Evolutionary conservation across 2,113 vertebrate genomes (phyloP).

Genomic region (Martes martes): DNA sequence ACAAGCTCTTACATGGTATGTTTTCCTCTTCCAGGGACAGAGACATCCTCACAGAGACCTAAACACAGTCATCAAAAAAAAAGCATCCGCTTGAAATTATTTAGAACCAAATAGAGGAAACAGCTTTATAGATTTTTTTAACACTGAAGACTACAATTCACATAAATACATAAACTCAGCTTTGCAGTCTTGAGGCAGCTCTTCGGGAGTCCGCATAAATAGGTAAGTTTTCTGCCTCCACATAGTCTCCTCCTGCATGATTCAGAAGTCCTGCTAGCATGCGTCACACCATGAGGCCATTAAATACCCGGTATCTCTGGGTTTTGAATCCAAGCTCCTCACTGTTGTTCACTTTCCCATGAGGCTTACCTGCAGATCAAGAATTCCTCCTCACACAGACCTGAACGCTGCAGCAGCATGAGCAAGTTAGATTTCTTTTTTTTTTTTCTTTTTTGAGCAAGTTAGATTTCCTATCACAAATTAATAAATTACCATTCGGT

Average conservation of each 20-base stretch:
- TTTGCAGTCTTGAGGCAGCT: not conserved
- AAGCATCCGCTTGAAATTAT: not conserved
- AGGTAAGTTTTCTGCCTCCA: not conserved
- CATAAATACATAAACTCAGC: not conserved
- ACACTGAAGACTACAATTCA: not conserved
- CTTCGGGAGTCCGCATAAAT: not conserved
- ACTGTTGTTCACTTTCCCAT: not conserved
- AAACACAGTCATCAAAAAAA: not conserved
- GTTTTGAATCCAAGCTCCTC: not conserved
- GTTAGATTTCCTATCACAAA: not conserved
- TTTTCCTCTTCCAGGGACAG: not conserved
- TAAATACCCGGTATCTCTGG: not conserved
- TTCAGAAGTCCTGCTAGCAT: not conserved
- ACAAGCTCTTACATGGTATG: not conserved
- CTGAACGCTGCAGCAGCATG: rapidly evolving
- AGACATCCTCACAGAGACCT: not conserved
- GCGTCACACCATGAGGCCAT: not conserved
- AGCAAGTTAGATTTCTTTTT: not conserved
- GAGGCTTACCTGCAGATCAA: not conserved
- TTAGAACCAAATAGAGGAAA: not conserved
- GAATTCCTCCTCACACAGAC: not conserved
- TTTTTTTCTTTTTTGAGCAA: not conserved
- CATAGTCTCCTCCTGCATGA: not conserved
- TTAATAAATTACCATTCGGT: not conserved
- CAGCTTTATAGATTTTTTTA: not conserved